Percentiles rank a stretch among this genome's conserved stretches.
These are phyloP conservation scores for Azorinus chamasolen DNA, from an alignment of 2,888 invertebrate genomes.

Conservation along the genomic window DNA sequence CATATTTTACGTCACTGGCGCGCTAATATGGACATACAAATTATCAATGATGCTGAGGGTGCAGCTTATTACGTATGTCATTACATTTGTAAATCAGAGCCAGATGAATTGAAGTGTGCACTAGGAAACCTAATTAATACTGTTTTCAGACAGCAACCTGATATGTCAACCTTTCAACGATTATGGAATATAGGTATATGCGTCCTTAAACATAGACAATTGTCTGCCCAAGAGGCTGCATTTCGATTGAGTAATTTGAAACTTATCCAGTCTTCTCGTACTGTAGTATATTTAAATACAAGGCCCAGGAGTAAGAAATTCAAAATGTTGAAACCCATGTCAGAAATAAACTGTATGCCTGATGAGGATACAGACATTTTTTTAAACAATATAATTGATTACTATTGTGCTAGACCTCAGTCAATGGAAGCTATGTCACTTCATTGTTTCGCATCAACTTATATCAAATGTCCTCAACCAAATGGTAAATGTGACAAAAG, in stretches of 20 bases:
- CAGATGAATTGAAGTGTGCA: slow-evolving; percentile 43
- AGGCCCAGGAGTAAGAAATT: slow-evolving; percentile 18
- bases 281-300: slow-evolving; percentile 34
- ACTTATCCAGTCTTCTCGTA: slow-evolving; percentile 16
- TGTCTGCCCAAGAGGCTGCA: slow-evolving; percentile 52
- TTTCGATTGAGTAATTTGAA: slow-evolving; percentile 35
- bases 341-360: slow-evolving; percentile 2
- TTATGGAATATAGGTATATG: slow-evolving; percentile 40
- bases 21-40: slow-evolving; percentile 53
- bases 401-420: slow-evolving; percentile 30
- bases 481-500: too few relatives aligned
- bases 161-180: slow-evolving; percentile 5
- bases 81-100: slow-evolving; percentile 44
- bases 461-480: slow-evolving; percentile 16
- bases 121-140: slow-evolving; percentile 23
- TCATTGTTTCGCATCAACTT: slow-evolving; percentile 33
- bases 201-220: slow-evolving; percentile 39
- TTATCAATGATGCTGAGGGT: slow-evolving; percentile 47
- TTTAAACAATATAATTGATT: slow-evolving; percentile 27
- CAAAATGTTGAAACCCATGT: slow-evolving; percentile 19
- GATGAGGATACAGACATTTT: slow-evolving; percentile 36
- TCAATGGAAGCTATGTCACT: slow-evolving; percentile 12
- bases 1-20: slow-evolving; percentile 37
- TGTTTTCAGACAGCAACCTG: slow-evolving; percentile 13
- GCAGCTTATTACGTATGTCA: slow-evolving; percentile 49